Evolutionary conservation across 2,888 invertebrate genomes (phyloP).

Genomic region (Piscicola geometra): DNA sequence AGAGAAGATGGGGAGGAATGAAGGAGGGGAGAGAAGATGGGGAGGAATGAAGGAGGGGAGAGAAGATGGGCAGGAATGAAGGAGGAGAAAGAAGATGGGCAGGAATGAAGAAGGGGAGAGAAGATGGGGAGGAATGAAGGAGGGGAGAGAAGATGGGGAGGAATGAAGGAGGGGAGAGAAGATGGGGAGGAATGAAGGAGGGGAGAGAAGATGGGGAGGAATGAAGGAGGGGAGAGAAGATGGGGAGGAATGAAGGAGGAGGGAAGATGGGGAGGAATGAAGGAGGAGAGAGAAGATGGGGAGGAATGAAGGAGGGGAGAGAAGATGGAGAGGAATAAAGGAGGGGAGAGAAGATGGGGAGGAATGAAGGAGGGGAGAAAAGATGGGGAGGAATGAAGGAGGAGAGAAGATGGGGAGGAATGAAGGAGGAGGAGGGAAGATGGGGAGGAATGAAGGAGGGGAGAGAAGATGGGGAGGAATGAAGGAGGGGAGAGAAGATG

Average conservation of each 20-base stretch:
- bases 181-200: neutral
- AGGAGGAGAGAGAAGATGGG: too few relatives aligned
- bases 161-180: too few relatives aligned
- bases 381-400: constrained; percentile 44
- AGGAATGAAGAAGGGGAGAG: constrained; percentile 57
- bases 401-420: too few relatives aligned
- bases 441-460: constrained; percentile 56
- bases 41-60: constrained; percentile 44
- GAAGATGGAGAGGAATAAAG: too few relatives aligned
- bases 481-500: too few relatives aligned
- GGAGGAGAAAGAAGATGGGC: too few relatives aligned
- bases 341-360: constrained; percentile 73
- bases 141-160: too few relatives aligned
- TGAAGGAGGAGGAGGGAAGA: neutral
- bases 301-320: neutral
- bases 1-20: neutral
- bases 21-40: too few relatives aligned
- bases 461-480: constrained; percentile 74
- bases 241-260: constrained; percentile 77
- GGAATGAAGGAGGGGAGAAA: constrained; percentile 73
- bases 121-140: constrained; percentile 77
- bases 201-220: too few relatives aligned
- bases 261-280: too few relatives aligned
- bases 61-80: too few relatives aligned
- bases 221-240: constrained; percentile 60